phyloP scores from a whole-genome alignment of 23 tunicate species.

The Corella eumyota region DNA sequence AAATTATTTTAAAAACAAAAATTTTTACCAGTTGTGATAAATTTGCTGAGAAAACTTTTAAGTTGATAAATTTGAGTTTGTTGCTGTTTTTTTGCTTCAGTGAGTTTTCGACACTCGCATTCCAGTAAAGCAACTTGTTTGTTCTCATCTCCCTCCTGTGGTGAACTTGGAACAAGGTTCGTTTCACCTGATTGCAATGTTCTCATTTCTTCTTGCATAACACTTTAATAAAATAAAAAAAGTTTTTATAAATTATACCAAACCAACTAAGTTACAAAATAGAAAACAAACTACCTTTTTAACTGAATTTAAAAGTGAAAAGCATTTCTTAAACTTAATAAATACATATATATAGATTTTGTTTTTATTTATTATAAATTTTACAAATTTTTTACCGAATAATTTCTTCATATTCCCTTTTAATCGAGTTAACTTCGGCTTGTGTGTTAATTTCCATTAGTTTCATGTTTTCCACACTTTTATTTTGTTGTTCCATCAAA shows the following conservation, averaged over 20 bases:
- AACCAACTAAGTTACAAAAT: background rate
- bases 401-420: conserved; percentile 23
- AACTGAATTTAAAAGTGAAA: background rate
- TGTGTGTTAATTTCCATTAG: background rate
- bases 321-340: too few relatives aligned
- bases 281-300: background rate
- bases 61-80: too few relatives aligned
- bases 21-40: conserved; percentile 31
- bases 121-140: conserved; percentile 40
- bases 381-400: conserved; percentile 18
- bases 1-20: too few relatives aligned
- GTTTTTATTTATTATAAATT: too few relatives aligned
- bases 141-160: conserved; percentile 15
- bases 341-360: too few relatives aligned
- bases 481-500: background rate
- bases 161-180: conserved; percentile 10
- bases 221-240: conserved; percentile 11
- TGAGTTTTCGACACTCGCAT: conserved; percentile 58
- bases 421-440: conserved; percentile 10
- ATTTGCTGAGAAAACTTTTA: too few relatives aligned
- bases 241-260: background rate
- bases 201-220: conserved; percentile 15
- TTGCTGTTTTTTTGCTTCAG: conserved; percentile 18
- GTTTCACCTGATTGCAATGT: conserved; percentile 37
- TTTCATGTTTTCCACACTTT: conserved; percentile 1